Conservation (phyloP, 2,113 vertebrate species). For the Hystrix brachyura region DNA sequence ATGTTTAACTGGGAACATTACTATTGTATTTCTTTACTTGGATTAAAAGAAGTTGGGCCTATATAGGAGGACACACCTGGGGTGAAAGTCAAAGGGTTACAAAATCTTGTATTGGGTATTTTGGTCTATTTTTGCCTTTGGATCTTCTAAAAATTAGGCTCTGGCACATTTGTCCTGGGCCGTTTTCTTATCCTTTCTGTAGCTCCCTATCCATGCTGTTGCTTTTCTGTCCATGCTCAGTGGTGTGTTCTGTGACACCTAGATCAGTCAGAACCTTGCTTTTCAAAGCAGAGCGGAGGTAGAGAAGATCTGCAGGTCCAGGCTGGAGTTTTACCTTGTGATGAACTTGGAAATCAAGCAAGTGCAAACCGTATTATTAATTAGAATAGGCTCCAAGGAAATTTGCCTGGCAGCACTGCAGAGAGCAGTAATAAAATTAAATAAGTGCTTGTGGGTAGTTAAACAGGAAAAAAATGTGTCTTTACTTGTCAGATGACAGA, state of each 20-base stretch:
- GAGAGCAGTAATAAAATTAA: constrained; percentile 75
- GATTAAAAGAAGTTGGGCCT: neutral
- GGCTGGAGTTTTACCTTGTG: neutral
- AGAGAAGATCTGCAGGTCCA: neutral
- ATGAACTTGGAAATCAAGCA: constrained; percentile 67
- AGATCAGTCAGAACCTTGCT: neutral
- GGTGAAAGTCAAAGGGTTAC: neutral
- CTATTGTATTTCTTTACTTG: neutral
- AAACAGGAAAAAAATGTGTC: neutral
- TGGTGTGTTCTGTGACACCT: constrained; percentile 11
- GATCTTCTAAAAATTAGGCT: neutral
- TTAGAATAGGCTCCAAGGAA: constrained; percentile 61
- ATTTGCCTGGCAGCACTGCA: constrained; percentile 69
- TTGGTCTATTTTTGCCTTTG: constrained; percentile 42
- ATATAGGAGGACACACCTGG: neutral
- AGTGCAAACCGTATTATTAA: constrained; percentile 64
- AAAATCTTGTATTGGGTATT: neutral
- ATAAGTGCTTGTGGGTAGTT: constrained; percentile 50
- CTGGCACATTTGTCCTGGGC: neutral
- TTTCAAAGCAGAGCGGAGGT: constrained; percentile 48
- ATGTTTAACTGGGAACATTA: neutral
- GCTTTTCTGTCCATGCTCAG: constrained; percentile 11
- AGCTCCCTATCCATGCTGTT: neutral
- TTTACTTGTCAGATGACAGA: constrained; percentile 47
- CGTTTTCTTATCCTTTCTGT: constrained; percentile 21